These are phyloP conservation scores for Apodemia mormo DNA, from an alignment of 2,888 invertebrate genomes.

Conservation along the genomic window DNA sequence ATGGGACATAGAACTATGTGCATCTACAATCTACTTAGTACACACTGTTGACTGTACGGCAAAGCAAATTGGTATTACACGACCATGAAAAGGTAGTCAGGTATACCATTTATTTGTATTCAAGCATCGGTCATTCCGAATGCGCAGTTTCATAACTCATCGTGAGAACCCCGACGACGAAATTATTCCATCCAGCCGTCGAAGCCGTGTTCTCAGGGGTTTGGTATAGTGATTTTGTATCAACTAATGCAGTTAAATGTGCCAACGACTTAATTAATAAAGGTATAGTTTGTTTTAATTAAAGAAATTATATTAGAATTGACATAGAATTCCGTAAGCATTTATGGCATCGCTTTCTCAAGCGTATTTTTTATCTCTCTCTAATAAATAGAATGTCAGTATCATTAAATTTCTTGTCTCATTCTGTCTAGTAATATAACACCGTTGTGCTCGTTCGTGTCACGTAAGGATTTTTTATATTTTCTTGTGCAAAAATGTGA, in stretches of 20 bases:
- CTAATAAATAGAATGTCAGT: slow-evolving; percentile 62
- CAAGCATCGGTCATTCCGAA: slow-evolving; percentile 51
- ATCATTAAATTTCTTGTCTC: slow-evolving; percentile 70
- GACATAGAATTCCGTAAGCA: slow-evolving; percentile 69
- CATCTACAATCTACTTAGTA: slow-evolving; percentile 32
- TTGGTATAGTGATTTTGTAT: slow-evolving; percentile 76
- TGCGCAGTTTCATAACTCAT: slow-evolving; percentile 62
- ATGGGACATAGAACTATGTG: slow-evolving; percentile 31
- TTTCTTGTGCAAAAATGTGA: slow-evolving; percentile 63
- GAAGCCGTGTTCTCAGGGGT: slow-evolving; percentile 80
- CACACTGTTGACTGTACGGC: slow-evolving; percentile 41
- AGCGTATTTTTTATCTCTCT: slow-evolving; percentile 70
- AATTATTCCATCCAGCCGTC: slow-evolving; percentile 82
- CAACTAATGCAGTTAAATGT: slow-evolving; percentile 72
- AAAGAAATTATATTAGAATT: slow-evolving; percentile 52
- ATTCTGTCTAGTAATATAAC: slow-evolving; percentile 80
- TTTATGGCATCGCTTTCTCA: slow-evolving; percentile 81
- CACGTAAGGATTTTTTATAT: slow-evolving; percentile 80
- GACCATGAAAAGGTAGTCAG: slow-evolving; percentile 53
- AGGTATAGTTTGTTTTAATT: slow-evolving; percentile 61
- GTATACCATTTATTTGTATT: slow-evolving; percentile 44
- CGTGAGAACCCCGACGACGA: slow-evolving; percentile 76
- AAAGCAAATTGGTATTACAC: slow-evolving; percentile 61
- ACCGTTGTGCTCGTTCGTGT: slow-evolving; percentile 82
- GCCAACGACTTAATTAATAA: slow-evolving; percentile 77